These are phyloP conservation scores for Bursaphelenchus okinawaensis DNA, from an alignment of 2,888 invertebrate species.

Conservation along the genomic window DNA sequence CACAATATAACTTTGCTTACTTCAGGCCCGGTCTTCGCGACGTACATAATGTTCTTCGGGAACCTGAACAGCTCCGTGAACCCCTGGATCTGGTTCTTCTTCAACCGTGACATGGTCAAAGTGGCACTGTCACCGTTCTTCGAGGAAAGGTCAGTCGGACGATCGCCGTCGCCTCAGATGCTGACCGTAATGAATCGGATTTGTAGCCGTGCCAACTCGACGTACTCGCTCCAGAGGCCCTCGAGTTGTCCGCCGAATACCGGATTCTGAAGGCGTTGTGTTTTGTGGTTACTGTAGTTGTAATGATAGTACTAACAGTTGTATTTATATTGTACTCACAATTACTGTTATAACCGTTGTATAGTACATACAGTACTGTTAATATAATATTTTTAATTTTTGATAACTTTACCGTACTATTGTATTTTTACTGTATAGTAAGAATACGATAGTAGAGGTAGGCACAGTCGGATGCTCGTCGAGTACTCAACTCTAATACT, in stretches of 20 bases:
- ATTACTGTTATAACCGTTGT: too few species aligned
- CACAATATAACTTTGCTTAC: not conserved
- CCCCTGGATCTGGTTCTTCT: constrained; percentile 63
- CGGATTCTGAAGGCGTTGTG: not conserved
- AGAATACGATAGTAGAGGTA: too few species aligned
- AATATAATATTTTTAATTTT: too few species aligned
- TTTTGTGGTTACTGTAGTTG: not conserved
- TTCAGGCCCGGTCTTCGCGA: constrained; percentile 52
- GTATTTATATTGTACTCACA: too few species aligned
- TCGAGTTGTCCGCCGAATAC: not conserved
- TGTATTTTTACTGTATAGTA: too few species aligned
- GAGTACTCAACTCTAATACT: too few species aligned
- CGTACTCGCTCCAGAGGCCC: not conserved
- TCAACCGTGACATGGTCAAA: constrained; percentile 54
- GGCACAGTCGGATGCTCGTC: too few species aligned
- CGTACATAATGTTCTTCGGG: constrained; percentile 66
- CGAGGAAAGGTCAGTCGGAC: constrained; percentile 11
- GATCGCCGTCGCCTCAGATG: not conserved
- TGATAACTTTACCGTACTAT: too few species aligned
- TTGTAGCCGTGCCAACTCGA: not conserved
- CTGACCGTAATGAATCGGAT: not conserved
- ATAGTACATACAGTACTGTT: too few species aligned
- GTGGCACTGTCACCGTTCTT: constrained; percentile 1
- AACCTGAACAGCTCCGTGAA: constrained; percentile 71
- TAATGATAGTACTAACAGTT: too few species aligned